phyloP scores from a whole-genome alignment of 2,797 vertebrate species.

The Picus viridis region DNA sequence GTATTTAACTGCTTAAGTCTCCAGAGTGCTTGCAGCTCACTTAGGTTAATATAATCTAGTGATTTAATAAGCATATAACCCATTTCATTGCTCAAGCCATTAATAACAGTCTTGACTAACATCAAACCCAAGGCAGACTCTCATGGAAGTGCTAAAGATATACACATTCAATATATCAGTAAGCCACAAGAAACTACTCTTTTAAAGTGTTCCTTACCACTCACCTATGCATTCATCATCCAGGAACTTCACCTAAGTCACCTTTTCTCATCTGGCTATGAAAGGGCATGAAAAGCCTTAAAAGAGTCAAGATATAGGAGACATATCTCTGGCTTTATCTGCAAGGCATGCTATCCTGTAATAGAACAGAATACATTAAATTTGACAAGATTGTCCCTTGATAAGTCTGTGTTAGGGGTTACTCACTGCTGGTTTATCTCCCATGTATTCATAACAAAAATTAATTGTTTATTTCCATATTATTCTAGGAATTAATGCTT shows the following conservation, averaged over 20 bases:
- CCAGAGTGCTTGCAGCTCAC: constrained; percentile 42
- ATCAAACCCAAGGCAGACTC: not conserved
- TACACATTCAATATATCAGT: not conserved
- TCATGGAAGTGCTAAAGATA: not conserved
- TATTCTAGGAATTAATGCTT: not conserved
- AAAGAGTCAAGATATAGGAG: not conserved
- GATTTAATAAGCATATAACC: constrained; percentile 61
- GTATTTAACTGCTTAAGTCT: constrained; percentile 44
- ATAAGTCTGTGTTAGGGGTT: not conserved
- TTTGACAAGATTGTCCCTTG: not conserved
- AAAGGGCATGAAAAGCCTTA: not conserved
- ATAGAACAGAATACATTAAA: not conserved
- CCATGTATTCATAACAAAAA: not conserved
- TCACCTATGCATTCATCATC: not conserved
- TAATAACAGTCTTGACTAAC: constrained; percentile 30
- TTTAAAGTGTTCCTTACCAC: not conserved
- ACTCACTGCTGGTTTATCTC: not conserved
- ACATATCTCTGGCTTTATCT: not conserved
- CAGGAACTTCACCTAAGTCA: not conserved
- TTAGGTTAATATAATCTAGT: constrained; percentile 43
- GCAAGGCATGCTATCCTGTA: not conserved
- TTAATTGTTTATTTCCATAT: not conserved
- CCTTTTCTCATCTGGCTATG: not conserved
- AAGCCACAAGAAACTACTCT: not conserved
- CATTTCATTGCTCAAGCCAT: constrained; percentile 31